Base-by-base conservation (phyloP, 2,797 vertebrate genomes). In the Hapalemur alaotrensis region DNA sequence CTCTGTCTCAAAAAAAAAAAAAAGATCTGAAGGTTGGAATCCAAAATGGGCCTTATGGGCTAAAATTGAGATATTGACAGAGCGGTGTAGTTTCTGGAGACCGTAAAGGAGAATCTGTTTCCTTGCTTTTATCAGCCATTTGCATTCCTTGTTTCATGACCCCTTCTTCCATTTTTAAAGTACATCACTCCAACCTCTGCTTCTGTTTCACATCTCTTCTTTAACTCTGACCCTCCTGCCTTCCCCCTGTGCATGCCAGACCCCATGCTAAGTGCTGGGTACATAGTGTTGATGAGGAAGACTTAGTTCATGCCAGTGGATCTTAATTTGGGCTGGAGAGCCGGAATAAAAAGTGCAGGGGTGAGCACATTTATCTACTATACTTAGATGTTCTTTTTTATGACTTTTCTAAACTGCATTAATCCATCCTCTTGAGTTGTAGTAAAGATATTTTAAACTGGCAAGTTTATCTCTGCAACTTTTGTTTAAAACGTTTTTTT, bases 391-490 rank as follows among this genome's bases (percentile, higher is more conserved):
- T 7, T 69, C 43, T 79, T 93, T 82, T 70, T 28, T 65, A 7
- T 50, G 14, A 50, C 12, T 82, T 52, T 73, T 13, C 23, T 11
- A 72, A 79, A 82, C 13, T 25, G 88, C 52, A 72, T 38, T 38
- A 91, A 80, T 78, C 25, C 5, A 25, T 93, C 22, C n/a, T 73
- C 52, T 50, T 23, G 25, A 90, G 38, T 41, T 93, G 12, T 52
- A 76, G 67, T 59, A 12, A 95, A 80, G 5, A n/a, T 86, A 92
- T 85, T 81, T 94, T 91, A 94, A 93, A 72, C 15, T 72, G 32
- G 13, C 17, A 81, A 76, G 32, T 50, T 95, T 83, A 87, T 93
- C 70, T 96, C 61, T 91, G n/a, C 22, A 73, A 46, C 2, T 76
- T 59, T 61, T 72, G 50, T 94, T 95, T 84, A 54, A 86, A 73